These are phyloP conservation scores for Autographa gamma DNA, from an alignment of 2,888 invertebrate species.

Conservation along the genomic window DNA sequence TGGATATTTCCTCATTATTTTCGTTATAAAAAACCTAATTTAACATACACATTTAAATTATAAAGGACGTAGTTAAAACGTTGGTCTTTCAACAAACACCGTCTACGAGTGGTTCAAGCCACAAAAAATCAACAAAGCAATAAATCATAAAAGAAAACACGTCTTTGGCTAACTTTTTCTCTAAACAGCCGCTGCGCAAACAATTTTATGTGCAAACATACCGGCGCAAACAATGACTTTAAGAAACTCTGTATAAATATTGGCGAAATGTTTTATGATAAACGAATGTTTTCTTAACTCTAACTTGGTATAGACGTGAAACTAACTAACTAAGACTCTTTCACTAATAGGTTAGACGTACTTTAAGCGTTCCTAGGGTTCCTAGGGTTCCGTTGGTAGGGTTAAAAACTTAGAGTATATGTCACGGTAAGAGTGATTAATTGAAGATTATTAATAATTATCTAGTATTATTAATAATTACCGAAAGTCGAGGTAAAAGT, in stretches of 20 bases:
- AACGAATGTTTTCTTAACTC: conserved; percentile 6
- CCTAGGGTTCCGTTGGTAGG: too few species aligned
- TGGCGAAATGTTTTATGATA: background rate
- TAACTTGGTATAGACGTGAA: background rate
- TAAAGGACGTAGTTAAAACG: background rate
- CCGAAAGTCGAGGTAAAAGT: too few species aligned
- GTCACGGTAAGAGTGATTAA: too few species aligned
- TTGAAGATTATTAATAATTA: too few species aligned
- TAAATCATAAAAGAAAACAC: conserved; percentile 9
- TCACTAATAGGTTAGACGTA: background rate
- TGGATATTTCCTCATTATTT: background rate
- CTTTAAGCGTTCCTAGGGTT: background rate
- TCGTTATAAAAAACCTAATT: background rate
- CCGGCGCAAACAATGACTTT: background rate
- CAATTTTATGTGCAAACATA: conserved; percentile 7
- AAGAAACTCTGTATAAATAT: conserved; percentile 8
- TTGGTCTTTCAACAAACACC: background rate
- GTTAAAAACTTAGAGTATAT: too few species aligned
- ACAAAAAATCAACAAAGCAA: conserved; percentile 9
- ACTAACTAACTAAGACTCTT: background rate
- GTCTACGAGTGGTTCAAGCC: background rate
- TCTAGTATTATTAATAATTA: too few species aligned
- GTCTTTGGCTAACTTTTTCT: conserved; percentile 10
- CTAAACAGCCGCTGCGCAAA: conserved; percentile 6
- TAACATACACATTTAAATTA: background rate